These are phyloP conservation scores for Trinectes maculatus DNA, from an alignment of 2,113 vertebrate species.

Conservation along the genomic window DNA sequence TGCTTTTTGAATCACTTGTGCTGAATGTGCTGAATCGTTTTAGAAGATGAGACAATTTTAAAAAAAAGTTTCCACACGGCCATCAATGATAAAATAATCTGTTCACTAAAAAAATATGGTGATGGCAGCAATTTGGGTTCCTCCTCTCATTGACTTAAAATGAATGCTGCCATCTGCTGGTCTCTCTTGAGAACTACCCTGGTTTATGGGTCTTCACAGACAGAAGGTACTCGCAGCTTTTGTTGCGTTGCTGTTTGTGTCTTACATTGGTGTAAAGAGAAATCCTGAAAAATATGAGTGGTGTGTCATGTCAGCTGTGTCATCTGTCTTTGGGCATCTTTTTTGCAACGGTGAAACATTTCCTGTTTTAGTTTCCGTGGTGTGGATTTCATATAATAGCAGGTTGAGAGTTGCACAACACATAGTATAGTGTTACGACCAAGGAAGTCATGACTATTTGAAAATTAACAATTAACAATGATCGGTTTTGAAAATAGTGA, in stretches of 20 bases:
- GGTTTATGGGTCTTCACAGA: not conserved
- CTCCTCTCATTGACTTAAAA: constrained; percentile 19
- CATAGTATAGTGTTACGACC: not conserved
- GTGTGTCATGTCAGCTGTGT: not conserved
- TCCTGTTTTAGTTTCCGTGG: too few species aligned
- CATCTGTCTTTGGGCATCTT: too few species aligned
- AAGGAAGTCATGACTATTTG: too few species aligned
- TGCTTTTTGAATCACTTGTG: not conserved
- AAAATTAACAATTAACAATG: too few species aligned
- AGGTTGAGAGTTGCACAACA: not conserved
- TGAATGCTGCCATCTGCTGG: constrained; percentile 72
- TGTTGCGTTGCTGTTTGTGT: not conserved
- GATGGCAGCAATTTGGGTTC: not conserved
- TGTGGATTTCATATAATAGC: too few species aligned
- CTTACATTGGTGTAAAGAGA: not conserved
- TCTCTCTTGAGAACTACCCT: not conserved
- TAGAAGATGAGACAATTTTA: not conserved
- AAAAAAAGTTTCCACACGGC: not conserved
- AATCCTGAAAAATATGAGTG: not conserved
- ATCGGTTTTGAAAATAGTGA: too few species aligned
- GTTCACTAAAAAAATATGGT: not conserved
- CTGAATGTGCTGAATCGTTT: not conserved
- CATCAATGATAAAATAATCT: not conserved
- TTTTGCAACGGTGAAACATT: too few species aligned
- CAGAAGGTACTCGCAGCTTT: not conserved